Base-by-base conservation (phyloP, 2,113 vertebrate species). In the Gobiocypris rarus region DNA sequence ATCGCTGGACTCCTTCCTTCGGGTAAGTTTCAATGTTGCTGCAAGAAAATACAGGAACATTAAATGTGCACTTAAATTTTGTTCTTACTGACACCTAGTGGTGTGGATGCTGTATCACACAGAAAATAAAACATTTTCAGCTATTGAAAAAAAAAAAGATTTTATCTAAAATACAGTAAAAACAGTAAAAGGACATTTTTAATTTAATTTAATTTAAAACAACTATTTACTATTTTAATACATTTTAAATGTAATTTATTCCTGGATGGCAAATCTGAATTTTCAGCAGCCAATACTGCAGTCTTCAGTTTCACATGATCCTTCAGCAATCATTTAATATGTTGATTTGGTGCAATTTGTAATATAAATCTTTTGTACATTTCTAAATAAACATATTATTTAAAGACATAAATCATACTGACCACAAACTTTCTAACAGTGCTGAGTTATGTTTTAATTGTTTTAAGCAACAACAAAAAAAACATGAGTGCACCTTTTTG, bases 1-100 rank as follows among this genome's bases (percentile, higher is more conserved):
- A 34, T 98, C 97, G 0, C 93, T 99, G 52, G 97, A 99, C 88
- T 98, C 97, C 84, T 99, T 99, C 93, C 95, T 99, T 24, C 90
- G 97, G 95, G 97, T 98, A 59, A 8, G 82, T 78, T 31, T 71
- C 41, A 24, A 38, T 77, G 4, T 28, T 26, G 24, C 14, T 26
- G 19, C 75, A 38, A 38, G 28, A 11, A 38, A 56, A 76, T 54
- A 75, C 24, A 9, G 11, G 28, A 77, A 24, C 19, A 15, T 41
- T 31, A 2, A 26, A 24, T 24, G 69, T 45, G 6, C 14, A 15
- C 71, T 50, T 19, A 22, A 22, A 14, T 74, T n/a, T 74, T 50
- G 41, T 38, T 24, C 43, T 26, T 73, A 48, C n/a, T 73, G 71
- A 74, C 71, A 74, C 24, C 71, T 48, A 48, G 71, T 50, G 71